A percentile compares a stretch with the other conserved stretches of the same genome.
phyloP scores from a whole-genome alignment of 2,888 invertebrate genomes.

The Spodoptera littoralis region DNA sequence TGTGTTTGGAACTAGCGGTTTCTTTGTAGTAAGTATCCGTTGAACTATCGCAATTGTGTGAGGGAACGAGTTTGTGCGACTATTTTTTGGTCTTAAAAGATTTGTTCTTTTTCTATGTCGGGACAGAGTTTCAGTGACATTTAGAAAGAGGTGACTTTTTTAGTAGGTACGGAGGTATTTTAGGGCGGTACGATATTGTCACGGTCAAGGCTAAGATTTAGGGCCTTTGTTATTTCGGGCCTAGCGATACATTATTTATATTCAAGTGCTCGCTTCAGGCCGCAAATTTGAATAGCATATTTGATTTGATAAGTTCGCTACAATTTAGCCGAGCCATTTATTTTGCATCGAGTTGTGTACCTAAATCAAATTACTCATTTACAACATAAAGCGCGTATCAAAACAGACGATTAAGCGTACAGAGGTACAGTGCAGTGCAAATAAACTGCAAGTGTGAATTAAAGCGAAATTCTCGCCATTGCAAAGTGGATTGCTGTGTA shows the following conservation, averaged over 20 bases:
- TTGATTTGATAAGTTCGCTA: slow-evolving; percentile 23
- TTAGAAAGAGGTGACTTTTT: slow-evolving; percentile 11
- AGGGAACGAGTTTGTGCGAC: slow-evolving; percentile 12
- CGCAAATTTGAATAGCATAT: slow-evolving; percentile 11
- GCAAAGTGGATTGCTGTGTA: slow-evolving; percentile 60
- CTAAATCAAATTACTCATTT: slow-evolving; percentile 49
- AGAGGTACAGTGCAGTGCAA: slow-evolving; percentile 42
- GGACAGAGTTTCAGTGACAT: slow-evolving; percentile 1
- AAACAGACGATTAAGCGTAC: slow-evolving; percentile 46
- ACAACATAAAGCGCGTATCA: slow-evolving; percentile 40
- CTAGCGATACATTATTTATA: slow-evolving; percentile 35
- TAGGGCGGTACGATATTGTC: background rate
- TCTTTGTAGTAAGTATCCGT: slow-evolving; percentile 32
- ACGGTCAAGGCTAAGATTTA: slow-evolving; percentile 21
- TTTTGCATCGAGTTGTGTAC: slow-evolving; percentile 14
- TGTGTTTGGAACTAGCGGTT: slow-evolving; percentile 33
- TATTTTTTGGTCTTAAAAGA: slow-evolving; percentile 7
- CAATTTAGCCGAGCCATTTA: slow-evolving; percentile 12
- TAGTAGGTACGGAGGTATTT: slow-evolving; percentile 7
- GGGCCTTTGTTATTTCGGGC: slow-evolving; percentile 27
- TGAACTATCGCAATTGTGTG: slow-evolving; percentile 30
- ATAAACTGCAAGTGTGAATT: slow-evolving; percentile 58
- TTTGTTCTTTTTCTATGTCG: slow-evolving; percentile 18
- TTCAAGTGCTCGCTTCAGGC: slow-evolving; percentile 3
- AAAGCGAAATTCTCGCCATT: slow-evolving; percentile 52